Evolutionary conservation across 1,140 invertebrate species (phyloP), one percentile per base, ranked within the genome.

Genomic region (Pantala flavescens): DNA sequence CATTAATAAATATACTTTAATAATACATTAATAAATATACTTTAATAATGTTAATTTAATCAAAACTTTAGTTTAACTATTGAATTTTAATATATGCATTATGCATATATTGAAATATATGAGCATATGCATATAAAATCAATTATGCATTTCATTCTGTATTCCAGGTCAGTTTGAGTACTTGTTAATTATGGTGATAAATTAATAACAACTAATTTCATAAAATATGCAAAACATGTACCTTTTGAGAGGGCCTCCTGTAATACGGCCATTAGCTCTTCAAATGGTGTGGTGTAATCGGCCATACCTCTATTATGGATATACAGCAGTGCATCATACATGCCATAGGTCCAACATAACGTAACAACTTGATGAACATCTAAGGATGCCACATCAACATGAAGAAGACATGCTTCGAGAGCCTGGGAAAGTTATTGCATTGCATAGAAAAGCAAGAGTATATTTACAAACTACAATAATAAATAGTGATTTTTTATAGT

Each of bases 281-380:
- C 91, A 74, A 97, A 85, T 0, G 95, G 93, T 10, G 90, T 89
- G 0, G 91, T 88, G 79, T 92, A 97, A 81, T 98, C 95, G 36
- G 84, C 82, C 78, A 98, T 87, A 11, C 91, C 94, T 79, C 90
- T 87, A 76, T 94, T 96, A 81, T 95, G 93, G 12, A 98, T 87
- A 82, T 95, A 94, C 77, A 97, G 92, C 73, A 95, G 88, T 24
- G 93, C 93, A 80, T 95, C 92, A 84, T 94, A 96, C 19, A 98
- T 82, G 19, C 89, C 87, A 79, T 93, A 86, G 71, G 87, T 86
- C 82, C 90, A 89, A 79, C 93, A 95, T n/a, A 95, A 84, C 23
- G 87, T 90, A 71, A 97, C 88, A 23, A 91, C 90, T 83, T 97
- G 93, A 82, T 97, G 93, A 71, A 98, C 88, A 83, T 98, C 95